Base-by-base conservation (phyloP, 2,113 vertebrate genomes). In the Martes martes region DNA sequence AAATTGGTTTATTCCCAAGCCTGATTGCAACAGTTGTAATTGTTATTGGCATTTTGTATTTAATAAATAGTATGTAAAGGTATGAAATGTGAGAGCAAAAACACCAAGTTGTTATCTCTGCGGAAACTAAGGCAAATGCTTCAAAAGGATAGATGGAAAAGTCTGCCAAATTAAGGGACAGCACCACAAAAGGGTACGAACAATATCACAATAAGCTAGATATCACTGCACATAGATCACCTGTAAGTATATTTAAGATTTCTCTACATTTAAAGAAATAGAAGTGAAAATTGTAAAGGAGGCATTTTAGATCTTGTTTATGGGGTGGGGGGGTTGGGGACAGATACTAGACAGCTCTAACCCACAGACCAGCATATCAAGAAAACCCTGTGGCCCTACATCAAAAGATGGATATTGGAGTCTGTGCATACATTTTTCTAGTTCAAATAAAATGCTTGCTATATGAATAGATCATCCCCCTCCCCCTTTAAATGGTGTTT, bases 141-240 rank as follows among this genome's bases (percentile, higher is more conserved):
- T 80, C 76, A 2, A 65, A 91, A 82, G 61, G n/a, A 67, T 39
- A 74, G 76, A 8, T 23, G 76, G 50, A 96, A 97, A 85, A 61
- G 83, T 80, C 80, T 97, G 69, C 8, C 89, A 91, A 95, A 88
- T 57, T 69, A 94, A 93, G 81, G 50, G 61, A 87, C 16, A 65
- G 50, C 94, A 81, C 36, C 61, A 73, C 39, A 85, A n/a, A 89
- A 84, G 28, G 31, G 67, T 39, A 67, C n/a, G 1, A 78, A 6
- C 8, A 10, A n/a, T 50, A 93, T 24, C 52, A 89, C 24, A 69
- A 39, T 39, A 61, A 57, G 92, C 52, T 67, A 59, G 52, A 69
- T 93, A 97, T 16, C 52, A 36, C 14, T 33, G 7, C 26, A 86
- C 3, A n/a, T 59, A 52, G 45, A 47, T 84, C 50, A 7, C 31